These are phyloP conservation scores for Oophaga pumilio DNA, from an alignment of 2,113 vertebrate species.

Conservation along the genomic window DNA sequence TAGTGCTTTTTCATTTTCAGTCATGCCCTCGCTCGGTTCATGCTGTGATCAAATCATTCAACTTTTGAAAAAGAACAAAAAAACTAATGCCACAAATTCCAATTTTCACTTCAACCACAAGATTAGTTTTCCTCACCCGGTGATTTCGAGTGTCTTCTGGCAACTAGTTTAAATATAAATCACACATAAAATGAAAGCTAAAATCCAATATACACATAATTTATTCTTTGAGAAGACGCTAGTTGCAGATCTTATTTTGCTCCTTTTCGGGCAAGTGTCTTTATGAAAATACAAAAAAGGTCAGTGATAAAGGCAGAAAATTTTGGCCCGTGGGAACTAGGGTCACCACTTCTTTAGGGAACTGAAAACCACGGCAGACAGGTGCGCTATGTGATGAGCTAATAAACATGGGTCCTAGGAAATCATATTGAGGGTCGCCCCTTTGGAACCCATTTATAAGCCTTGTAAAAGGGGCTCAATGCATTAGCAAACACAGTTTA, in stretches of 20 bases:
- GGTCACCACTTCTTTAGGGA: too few relatives aligned
- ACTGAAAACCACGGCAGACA: too few relatives aligned
- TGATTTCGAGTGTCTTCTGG: constrained; percentile 32
- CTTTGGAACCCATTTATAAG: too few relatives aligned
- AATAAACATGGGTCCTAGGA: too few relatives aligned
- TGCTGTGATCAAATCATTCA: constrained; percentile 44
- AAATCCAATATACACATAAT: constrained; percentile 35
- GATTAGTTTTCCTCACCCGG: constrained; percentile 29
- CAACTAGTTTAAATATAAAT: constrained; percentile 47
- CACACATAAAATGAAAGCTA: constrained; percentile 11
- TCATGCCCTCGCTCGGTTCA: background rate
- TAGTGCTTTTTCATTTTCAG: constrained; percentile 22
- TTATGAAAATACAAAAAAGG: background rate
- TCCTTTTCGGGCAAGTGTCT: background rate
- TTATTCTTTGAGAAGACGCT: constrained; percentile 11
- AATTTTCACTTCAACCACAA: constrained; percentile 40
- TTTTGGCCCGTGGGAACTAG: too few relatives aligned
- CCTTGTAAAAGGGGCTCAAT: too few relatives aligned
- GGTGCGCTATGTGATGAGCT: too few relatives aligned
- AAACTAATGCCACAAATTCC: constrained; percentile 29
- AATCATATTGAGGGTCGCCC: too few relatives aligned
- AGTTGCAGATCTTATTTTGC: background rate
- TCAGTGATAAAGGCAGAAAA: background rate
- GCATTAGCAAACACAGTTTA: too few relatives aligned
- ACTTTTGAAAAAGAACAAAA: constrained; percentile 35